Percentiles rank a stretch among this genome's conserved stretches.
These are phyloP conservation scores for Carcinoscorpius rotundicauda DNA, from an alignment of 1,140 invertebrate species.

Conservation along the genomic window DNA sequence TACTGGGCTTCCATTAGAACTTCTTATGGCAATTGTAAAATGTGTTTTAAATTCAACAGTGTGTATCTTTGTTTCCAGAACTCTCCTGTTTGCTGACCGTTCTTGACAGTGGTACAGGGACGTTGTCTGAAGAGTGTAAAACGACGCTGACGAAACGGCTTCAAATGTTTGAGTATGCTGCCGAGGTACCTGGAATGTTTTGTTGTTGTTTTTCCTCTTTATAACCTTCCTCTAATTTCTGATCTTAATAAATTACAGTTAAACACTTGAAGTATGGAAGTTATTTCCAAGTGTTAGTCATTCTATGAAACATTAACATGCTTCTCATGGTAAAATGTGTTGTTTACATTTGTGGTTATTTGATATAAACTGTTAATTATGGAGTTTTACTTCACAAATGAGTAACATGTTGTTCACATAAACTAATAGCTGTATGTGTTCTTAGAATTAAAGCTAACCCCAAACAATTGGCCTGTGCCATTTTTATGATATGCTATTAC, in stretches of 20 bases:
- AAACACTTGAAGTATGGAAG: not conserved
- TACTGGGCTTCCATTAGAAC: too few relatives aligned
- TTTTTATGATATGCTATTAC: too few relatives aligned
- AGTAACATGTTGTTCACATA: too few relatives aligned
- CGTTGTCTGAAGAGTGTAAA: conserved; percentile 56
- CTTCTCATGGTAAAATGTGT: too few relatives aligned
- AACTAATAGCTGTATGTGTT: too few relatives aligned
- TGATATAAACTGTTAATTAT: not conserved
- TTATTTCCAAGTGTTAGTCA: too few relatives aligned
- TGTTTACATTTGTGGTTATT: conserved; percentile 4
- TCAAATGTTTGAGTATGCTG: conserved; percentile 80
- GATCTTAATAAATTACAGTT: not conserved
- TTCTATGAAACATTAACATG: too few relatives aligned
- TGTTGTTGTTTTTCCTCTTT: not conserved
- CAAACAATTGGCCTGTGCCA: too few relatives aligned
- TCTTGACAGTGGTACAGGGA: conserved; percentile 47
- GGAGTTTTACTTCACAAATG: too few relatives aligned
- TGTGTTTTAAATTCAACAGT: too few relatives aligned
- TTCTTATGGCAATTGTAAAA: too few relatives aligned
- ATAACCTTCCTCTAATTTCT: not conserved
- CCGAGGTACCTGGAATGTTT: conserved; percentile 42
- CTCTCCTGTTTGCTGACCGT: conserved; percentile 64
- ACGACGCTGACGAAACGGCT: conserved; percentile 62
- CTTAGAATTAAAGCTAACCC: too few relatives aligned
- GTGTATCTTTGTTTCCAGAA: conserved; percentile 44